Base-by-base conservation (phyloP, 2,113 vertebrate genomes). In the Antechinus flavipes region DNA sequence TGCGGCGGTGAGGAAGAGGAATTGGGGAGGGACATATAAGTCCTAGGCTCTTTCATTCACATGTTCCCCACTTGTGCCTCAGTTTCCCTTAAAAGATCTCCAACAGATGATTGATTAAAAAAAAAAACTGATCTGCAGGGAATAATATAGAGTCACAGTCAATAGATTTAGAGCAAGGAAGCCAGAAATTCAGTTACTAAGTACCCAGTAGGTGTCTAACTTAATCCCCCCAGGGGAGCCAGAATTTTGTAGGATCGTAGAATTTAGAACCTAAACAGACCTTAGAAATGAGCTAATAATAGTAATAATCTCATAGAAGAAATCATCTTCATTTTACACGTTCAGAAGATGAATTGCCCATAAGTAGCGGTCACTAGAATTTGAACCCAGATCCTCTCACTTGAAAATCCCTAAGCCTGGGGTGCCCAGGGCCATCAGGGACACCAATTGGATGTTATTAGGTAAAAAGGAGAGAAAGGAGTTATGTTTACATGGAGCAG, bases 41-140 rank as follows among this genome's bases (percentile, higher is more conserved):
- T 61, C 90, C 93, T 61, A 90, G 96, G 90, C 76, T 90, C 68
- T 84, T 6, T 84, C 68, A 84, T 23, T 42, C n/a, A 76, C 61
- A 89, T 58, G 49, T 92, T 95, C 55, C 92, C 92, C 95, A 68
- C 42, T 54, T 30, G 0, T 54, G 50, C 55, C 61, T 95, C 93
- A 22, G 42, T 94, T 91, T 92, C 96, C 94, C 92, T 91, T 53
- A n/a, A 42, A 89, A 92, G 93, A 93, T 93, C 56, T 91, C 68
- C 47, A 55, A 95, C 93, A 95, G 52, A 90, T 52, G 61, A 35
- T n/a, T 53, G 12, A 56, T 61, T 47, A 47, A 47, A 47, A 49
- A 47, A 49, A 92, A 52, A 95, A n/a, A 93, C 94, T 91, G 92
- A 93, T 56, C 91, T 53, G 1, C 14, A 76, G 68, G 68, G 68